These are phyloP conservation scores for Piaya cayana DNA, from an alignment of 2,113 vertebrate species.

Conservation along the genomic window DNA sequence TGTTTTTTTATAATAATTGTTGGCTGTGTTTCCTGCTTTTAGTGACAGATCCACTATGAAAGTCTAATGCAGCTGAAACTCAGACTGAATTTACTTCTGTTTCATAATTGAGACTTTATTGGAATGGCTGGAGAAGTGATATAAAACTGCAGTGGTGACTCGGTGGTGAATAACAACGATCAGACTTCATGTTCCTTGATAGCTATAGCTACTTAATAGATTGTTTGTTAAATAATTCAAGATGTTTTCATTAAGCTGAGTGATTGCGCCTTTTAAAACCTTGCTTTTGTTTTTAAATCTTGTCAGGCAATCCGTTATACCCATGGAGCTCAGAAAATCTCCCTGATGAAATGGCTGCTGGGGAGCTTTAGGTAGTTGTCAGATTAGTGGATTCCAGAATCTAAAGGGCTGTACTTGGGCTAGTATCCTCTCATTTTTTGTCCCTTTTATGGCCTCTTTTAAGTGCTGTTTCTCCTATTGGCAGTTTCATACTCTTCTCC, in stretches of 20 bases:
- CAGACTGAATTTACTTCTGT: neutral
- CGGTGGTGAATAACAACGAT: neutral
- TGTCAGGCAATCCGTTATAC: neutral
- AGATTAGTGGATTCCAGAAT: neutral
- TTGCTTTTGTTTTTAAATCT: slow-evolving; percentile 11
- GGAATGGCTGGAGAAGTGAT: neutral
- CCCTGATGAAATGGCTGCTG: neutral
- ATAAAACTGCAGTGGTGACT: neutral
- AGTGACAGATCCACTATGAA: neutral
- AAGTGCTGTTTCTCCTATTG: neutral
- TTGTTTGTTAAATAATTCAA: slow-evolving; percentile 53
- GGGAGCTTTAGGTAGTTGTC: neutral
- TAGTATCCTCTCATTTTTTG: neutral
- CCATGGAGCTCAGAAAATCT: neutral
- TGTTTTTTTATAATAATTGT: neutral
- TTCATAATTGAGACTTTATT: neutral
- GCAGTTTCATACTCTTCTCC: neutral
- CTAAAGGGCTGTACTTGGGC: neutral
- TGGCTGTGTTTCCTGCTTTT: neutral
- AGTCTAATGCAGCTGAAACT: slow-evolving; percentile 6
- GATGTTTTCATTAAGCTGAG: slow-evolving; percentile 50
- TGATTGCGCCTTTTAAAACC: slow-evolving; percentile 16
- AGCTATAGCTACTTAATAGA: slow-evolving; percentile 10
- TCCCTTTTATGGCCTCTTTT: neutral
- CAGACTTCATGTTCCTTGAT: neutral